Evolutionary conservation across 2,888 invertebrate genomes (phyloP).

Genomic region (Timema podura): DNA sequence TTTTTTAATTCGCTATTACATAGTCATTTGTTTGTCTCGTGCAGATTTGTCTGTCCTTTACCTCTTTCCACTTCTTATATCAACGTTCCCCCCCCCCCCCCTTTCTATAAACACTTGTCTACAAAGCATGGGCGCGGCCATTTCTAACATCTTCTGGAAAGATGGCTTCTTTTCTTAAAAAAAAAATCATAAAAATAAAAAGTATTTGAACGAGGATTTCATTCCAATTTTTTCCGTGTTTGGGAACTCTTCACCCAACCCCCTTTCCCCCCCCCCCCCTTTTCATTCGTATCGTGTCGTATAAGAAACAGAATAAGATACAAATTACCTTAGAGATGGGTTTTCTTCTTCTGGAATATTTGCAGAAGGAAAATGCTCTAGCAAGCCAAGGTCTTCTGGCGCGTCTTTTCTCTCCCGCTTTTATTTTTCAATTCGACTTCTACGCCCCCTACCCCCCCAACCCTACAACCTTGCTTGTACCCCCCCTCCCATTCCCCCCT

Average conservation of each 20-base stretch:
- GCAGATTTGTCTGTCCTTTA: too few relatives aligned
- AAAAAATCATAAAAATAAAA: too few relatives aligned
- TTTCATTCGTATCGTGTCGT: too few relatives aligned
- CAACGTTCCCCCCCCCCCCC: too few relatives aligned
- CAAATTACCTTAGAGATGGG: constrained; percentile 27
- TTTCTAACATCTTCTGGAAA: too few relatives aligned
- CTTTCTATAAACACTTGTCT: too few relatives aligned
- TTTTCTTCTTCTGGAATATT: constrained; percentile 25
- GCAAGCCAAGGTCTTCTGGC: constrained; percentile 2
- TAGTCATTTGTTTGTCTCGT: too few relatives aligned
- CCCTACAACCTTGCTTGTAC: neutral
- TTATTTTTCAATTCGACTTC: neutral
- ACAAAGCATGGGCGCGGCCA: too few relatives aligned
- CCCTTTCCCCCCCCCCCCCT: too few relatives aligned
- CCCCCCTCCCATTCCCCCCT: neutral
- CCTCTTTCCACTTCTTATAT: too few relatives aligned
- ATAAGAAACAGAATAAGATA: constrained; percentile 20
- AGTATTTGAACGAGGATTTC: constrained; percentile 27
- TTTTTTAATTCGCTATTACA: too few relatives aligned
- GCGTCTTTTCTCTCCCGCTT: constrained; percentile 3
- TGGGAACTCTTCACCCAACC: constrained; percentile 14
- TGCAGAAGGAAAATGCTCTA: constrained; percentile 26
- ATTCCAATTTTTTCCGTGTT: constrained; percentile 30
- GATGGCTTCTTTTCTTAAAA: too few relatives aligned
- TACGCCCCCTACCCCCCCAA: neutral